These are phyloP conservation scores for Catamblyrhynchus diadema DNA, from an alignment of 2,797 vertebrate genomes.

Conservation along the genomic window DNA sequence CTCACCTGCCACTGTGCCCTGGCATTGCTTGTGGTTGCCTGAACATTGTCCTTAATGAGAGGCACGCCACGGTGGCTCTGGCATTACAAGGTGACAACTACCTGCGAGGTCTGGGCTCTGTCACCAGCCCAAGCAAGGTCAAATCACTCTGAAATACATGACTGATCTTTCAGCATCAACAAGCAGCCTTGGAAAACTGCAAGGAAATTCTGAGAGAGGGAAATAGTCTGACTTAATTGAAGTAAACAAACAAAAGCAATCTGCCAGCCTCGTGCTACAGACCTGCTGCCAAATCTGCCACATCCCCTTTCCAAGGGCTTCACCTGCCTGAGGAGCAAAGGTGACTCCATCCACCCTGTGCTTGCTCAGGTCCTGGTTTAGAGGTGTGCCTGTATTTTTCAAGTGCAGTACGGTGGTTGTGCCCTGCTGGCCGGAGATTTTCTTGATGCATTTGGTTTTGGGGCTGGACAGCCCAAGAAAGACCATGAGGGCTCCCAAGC, in stretches of 20 bases:
- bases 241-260: not conserved
- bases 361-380: not conserved
- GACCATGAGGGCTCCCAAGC: accelerated
- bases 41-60: not conserved
- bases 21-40: not conserved
- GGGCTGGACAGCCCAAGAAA: not conserved
- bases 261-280: not conserved
- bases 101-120: not conserved
- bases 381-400: not conserved
- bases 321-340: not conserved
- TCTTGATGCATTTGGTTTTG: accelerated
- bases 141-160: not conserved
- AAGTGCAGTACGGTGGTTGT: accelerated
- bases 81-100: not conserved
- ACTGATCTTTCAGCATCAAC: not conserved
- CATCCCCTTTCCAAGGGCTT: not conserved
- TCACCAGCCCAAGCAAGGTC: not conserved
- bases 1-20: not conserved
- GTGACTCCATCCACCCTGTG: not conserved
- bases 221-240: constrained; percentile 10
- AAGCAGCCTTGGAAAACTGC: not conserved
- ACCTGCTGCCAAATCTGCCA: not conserved
- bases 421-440: not conserved
- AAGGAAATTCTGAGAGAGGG: not conserved
- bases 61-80: not conserved